phyloP scores from a whole-genome alignment of 2,888 invertebrate species.

The Pediacus dermestoides region DNA sequence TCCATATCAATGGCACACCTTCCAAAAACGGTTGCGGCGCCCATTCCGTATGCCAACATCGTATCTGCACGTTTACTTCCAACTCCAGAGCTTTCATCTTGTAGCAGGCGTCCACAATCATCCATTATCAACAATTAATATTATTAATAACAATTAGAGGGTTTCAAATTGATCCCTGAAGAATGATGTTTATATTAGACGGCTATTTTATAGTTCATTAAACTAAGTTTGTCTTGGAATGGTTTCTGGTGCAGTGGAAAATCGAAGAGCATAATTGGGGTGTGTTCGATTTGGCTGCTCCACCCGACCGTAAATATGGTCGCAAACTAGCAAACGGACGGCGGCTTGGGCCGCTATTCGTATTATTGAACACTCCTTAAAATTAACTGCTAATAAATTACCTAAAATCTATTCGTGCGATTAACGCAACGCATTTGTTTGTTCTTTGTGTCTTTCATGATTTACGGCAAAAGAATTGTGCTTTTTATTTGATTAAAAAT shows the following conservation, averaged over 20 bases:
- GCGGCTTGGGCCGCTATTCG: conserved; percentile 34
- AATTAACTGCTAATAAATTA: conserved; percentile 50
- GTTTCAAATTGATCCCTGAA: too few relatives aligned
- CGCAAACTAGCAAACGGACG: conserved; percentile 30
- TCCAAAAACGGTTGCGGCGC: conserved; percentile 33
- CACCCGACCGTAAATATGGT: conserved; percentile 37
- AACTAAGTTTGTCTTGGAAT: too few relatives aligned
- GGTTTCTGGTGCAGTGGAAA: background rate
- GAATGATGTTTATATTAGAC: too few relatives aligned
- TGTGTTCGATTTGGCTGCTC: conserved; percentile 32
- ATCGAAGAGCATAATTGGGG: conserved; percentile 16
- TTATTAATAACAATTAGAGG: too few relatives aligned
- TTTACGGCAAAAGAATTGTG: conserved; percentile 31
- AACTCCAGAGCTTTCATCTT: conserved; percentile 4
- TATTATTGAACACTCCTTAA: conserved; percentile 49
- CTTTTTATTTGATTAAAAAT: too few relatives aligned
- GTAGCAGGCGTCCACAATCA: conserved; percentile 2
- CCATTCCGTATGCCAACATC: conserved; percentile 38
- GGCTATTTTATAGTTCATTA: too few relatives aligned
- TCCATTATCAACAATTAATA: conserved; percentile 5
- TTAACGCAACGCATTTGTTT: conserved; percentile 41
- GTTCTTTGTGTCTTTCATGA: conserved; percentile 33
- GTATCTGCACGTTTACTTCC: conserved; percentile 34
- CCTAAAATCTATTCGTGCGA: conserved; percentile 34
- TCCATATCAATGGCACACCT: conserved; percentile 36